Conservation (phyloP, 2,888 invertebrate genomes). For the Drosophila flavopinicola region DNA sequence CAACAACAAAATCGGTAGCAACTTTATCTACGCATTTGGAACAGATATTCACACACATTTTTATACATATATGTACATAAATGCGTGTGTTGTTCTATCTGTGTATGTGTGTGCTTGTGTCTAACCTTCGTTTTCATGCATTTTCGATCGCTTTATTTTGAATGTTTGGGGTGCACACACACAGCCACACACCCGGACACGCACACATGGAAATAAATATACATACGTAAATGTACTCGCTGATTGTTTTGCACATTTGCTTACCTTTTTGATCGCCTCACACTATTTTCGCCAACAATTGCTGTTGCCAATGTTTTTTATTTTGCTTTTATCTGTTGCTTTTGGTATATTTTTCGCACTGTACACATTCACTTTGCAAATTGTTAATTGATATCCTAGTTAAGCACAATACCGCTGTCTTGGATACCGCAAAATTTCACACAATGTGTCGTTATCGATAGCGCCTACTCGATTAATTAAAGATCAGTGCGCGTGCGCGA, state of each 20-base stretch:
- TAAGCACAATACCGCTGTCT: constrained; percentile 32
- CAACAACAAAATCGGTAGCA: constrained; percentile 63
- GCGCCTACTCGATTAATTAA: not conserved
- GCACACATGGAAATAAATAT: not conserved
- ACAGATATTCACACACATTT: constrained; percentile 14
- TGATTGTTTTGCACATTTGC: constrained; percentile 24
- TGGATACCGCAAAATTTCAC: constrained; percentile 47
- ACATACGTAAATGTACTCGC: constrained; percentile 2
- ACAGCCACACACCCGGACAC: constrained; percentile 1
- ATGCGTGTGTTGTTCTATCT: constrained; percentile 33
- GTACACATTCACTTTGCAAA: constrained; percentile 24
- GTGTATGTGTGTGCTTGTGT: constrained; percentile 20
- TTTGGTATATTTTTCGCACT: constrained; percentile 11
- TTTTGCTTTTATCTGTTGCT: not conserved
- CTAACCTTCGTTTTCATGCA: constrained; percentile 50
- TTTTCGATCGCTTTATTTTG: constrained; percentile 36
- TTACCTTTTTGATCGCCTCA: constrained; percentile 34
- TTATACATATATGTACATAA: not conserved
- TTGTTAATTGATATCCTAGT: constrained; percentile 25
- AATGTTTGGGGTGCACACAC: constrained; percentile 36
- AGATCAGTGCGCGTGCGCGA: not conserved
- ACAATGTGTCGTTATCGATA: constrained; percentile 31
- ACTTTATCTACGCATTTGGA: constrained; percentile 54
- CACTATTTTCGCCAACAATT: constrained; percentile 11
- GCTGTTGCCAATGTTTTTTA: constrained; percentile 10